Conservation (phyloP, 37 sponge, comb jelly and placozoan genomes). For the Haliclona indistincta region DNA sequence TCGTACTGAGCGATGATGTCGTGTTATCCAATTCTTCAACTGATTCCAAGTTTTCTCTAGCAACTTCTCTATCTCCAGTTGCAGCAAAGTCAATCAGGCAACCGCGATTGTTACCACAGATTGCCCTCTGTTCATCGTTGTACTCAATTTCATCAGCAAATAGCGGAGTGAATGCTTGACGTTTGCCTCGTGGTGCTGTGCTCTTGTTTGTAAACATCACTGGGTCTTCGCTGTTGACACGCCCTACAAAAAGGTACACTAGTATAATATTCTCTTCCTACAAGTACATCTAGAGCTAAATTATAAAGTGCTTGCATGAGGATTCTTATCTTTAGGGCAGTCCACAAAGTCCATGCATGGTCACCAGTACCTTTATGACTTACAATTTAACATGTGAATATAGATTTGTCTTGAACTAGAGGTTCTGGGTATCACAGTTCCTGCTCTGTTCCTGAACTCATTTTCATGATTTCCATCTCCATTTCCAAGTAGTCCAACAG, state of each 20-base stretch:
- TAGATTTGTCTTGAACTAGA: background rate
- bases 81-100: background rate
- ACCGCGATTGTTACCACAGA: background rate
- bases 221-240: background rate
- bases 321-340: background rate
- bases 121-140: background rate
- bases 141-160: background rate
- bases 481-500: too few relatives aligned
- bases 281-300: background rate
- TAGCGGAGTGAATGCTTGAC: background rate
- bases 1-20: background rate
- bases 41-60: background rate
- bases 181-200: background rate
- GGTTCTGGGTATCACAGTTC: background rate
- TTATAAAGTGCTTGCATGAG: background rate
- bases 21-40: background rate
- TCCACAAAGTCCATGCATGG: too few relatives aligned
- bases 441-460: background rate
- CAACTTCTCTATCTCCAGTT: slow-evolving; percentile 9
- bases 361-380: background rate
- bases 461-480: too few relatives aligned
- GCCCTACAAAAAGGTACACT: background rate
- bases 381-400: background rate
- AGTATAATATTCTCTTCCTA: background rate
- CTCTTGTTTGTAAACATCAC: background rate